Base-by-base conservation (phyloP, 2,797 vertebrate genomes). In the Alcedo atthis region DNA sequence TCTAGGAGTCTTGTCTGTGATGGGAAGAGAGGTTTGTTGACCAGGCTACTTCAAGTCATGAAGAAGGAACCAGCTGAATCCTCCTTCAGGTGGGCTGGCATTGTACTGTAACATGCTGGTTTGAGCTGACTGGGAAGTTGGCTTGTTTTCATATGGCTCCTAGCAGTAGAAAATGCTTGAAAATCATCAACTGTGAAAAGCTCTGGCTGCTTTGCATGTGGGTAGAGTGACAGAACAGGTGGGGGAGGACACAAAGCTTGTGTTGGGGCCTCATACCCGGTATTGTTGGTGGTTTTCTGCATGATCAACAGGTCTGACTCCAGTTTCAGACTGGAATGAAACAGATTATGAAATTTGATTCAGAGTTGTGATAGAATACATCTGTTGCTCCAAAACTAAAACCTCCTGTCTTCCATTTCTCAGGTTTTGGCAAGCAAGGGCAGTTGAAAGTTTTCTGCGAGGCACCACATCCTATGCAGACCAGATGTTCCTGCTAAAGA, bases 351-450 rank as follows among this genome's bases (percentile, higher is more conserved):
- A 64, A 51, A 46, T 11, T 13, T 24, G 6, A 59, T 84, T 82
- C 82, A 33, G 6, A 42, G 25, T 15, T 74, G 13, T 51, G 51
- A 74, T 64, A 21, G 33, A 76, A 10, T 26, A 18, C 15, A 62
- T 11, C 35, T 12, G 18, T 64, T 91, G 43, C 17, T 87, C 30
- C 42, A 54, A 9, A 71, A 37, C 12, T 32, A 33, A 81, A 58
- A 15, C 10, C 20, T 73, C 8, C 1, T 77, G 81, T 84, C 40
- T 93, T 66, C 37, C 93, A 3, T 81, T 74, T 92, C 35, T 81
- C 91, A 99, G 99, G 96, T 99, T 99, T 97, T 99, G 99, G 99
- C 99, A 99, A 95, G 99, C 99, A 2, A 98, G 99, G 84, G 99
- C 99, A 7, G 99, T 99, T 91, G 99, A 99, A 97, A 99, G 99